These are phyloP conservation scores for Drosophila glabriapex DNA, from an alignment of 2,888 invertebrate genomes.

Conservation along the genomic window DNA sequence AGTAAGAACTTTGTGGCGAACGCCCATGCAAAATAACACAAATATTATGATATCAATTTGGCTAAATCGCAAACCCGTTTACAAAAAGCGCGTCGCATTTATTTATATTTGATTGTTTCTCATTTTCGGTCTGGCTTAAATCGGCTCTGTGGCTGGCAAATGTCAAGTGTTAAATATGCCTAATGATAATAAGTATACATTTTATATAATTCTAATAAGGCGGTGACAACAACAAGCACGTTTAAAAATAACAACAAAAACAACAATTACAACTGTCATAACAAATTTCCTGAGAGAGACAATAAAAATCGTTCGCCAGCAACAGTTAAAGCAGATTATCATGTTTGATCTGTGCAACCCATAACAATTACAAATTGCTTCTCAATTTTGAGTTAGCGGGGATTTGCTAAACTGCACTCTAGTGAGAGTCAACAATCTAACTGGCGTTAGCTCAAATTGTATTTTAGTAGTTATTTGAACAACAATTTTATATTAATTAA, in stretches of 20 bases:
- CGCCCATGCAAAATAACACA: conserved; percentile 50
- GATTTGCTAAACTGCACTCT: not conserved
- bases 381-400: not conserved
- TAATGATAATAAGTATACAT: conserved; percentile 56
- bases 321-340: conserved; percentile 14
- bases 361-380: not conserved
- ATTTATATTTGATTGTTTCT: conserved; percentile 26
- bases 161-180: conserved; percentile 64
- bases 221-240: conserved; percentile 34
- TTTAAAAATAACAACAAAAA: conserved; percentile 17
- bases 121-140: conserved; percentile 25
- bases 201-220: conserved; percentile 44
- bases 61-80: conserved; percentile 55
- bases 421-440: not conserved
- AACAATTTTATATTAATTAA: not conserved
- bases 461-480: not conserved
- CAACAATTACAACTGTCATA: conserved; percentile 36
- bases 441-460: not conserved
- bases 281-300: conserved; percentile 36
- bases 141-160: conserved; percentile 42
- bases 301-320: conserved; percentile 28
- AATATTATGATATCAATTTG: conserved; percentile 36
- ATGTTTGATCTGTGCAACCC: conserved; percentile 2
- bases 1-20: conserved; percentile 34
- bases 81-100: conserved; percentile 25